Base-by-base conservation (phyloP, 1,140 invertebrate genomes). In the Delia radicum region DNA sequence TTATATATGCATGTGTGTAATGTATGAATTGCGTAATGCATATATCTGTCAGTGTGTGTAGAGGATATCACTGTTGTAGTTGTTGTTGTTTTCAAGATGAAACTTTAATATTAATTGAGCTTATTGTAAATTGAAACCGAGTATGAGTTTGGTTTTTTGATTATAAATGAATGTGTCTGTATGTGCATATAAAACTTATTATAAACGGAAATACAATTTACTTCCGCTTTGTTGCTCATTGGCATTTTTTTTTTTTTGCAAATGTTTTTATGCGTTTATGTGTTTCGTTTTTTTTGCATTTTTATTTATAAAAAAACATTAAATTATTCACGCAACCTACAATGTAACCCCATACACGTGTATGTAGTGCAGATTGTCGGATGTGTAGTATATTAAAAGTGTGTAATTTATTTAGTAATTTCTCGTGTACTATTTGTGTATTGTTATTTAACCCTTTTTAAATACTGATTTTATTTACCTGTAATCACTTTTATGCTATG, bases 131-230 rank as follows among this genome's bases (percentile, higher is more conserved):
- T 55, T 55, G 48, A 55, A 55, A 18, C 48, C 21, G n/a, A 8
- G 48, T 55, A 18, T n/a, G 48, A 55, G 15, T 55, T 21, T 55
- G 48, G 48, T 55, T 55, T 37, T 37, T 37, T 37, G 10, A 37
- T 37, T 62, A 10, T 26, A 63, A 27, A 27, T 63, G 21, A 2
- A 13, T 62, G 48, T 15, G 7, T 61, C 1, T 61, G n/a, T 61
- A 24, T 61, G 24, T 24, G n/a, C 10, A 61, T n/a, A 65, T 29
- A 67, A 67, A 69, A 69, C 29, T 33, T 69, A 69, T 69, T 69
- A 69, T 21, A 37, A 69, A 69, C 65, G 65, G 65, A 69, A 69
- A 69, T 33, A 69, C 65, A 69, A 37, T 69, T 69, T 69, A 69
- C 65, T 69, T 69, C 65, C 65, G 65, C 65, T 69, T 69, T 69